Conservation (phyloP, 2,888 invertebrate genomes). For the Sinodicranocentrus sp. region DNA sequence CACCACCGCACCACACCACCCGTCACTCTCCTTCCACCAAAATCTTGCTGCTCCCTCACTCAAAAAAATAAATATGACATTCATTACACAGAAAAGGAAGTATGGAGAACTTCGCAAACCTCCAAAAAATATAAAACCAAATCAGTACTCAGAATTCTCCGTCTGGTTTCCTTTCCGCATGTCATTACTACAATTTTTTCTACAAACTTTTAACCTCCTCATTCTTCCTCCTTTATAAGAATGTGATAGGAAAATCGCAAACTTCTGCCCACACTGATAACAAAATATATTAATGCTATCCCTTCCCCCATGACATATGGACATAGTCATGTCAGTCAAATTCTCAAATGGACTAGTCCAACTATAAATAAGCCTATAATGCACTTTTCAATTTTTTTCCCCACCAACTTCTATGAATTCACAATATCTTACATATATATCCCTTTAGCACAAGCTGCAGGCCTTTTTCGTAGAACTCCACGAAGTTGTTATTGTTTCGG, state of each 20-base stretch:
- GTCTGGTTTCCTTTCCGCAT: conserved; percentile 41
- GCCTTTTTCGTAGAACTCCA: conserved; percentile 1
- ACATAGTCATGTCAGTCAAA: too few relatives aligned
- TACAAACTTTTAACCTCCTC: conserved; percentile 31
- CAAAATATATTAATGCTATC: background rate
- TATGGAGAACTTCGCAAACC: conserved; percentile 32
- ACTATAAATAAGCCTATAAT: too few relatives aligned
- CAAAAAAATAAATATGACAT: conserved; percentile 66
- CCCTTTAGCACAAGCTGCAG: background rate
- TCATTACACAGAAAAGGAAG: conserved; percentile 33
- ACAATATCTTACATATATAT: too few relatives aligned
- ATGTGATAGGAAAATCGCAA: background rate
- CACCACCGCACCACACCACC: conserved; percentile 54
- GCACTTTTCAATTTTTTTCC: too few relatives aligned
- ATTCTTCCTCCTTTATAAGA: conserved; percentile 8
- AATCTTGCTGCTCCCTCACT: too few relatives aligned
- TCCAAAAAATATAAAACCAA: conserved; percentile 51
- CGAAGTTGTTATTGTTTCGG: background rate
- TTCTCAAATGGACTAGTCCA: too few relatives aligned
- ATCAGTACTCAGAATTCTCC: conserved; percentile 44
- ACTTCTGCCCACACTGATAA: background rate
- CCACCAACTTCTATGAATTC: too few relatives aligned
- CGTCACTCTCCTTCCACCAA: conserved; percentile 51
- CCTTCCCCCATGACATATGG: background rate
- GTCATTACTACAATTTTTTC: background rate